Conservation (phyloP, 2,888 invertebrate species). For the Branchellion lobata region DNA sequence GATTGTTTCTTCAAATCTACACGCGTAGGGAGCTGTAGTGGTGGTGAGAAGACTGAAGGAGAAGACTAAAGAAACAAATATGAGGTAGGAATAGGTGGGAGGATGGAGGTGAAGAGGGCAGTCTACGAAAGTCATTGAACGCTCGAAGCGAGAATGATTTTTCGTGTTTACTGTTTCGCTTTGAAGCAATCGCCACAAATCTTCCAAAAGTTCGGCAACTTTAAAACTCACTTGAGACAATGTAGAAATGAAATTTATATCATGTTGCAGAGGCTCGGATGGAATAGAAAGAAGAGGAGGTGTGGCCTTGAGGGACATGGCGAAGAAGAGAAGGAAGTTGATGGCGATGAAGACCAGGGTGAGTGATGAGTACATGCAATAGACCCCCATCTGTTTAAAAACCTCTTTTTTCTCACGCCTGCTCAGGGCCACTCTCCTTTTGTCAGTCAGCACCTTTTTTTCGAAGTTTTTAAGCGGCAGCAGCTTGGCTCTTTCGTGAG, state of each 20-base stretch:
- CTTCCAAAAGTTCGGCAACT: not conserved
- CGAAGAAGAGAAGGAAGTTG: slow-evolving; percentile 11
- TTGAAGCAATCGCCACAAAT: not conserved
- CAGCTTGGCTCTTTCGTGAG: not conserved
- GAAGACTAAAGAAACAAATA: not conserved
- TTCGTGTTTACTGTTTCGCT: not conserved
- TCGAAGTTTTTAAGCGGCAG: slow-evolving; percentile 36
- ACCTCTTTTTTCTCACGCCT: slow-evolving; percentile 1
- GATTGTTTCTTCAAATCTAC: slow-evolving; percentile 26
- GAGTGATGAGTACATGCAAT: not conserved
- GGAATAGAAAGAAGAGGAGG: not conserved
- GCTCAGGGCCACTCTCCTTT: not conserved
- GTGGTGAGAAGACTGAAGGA: slow-evolving; percentile 1
- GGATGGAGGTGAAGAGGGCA: not conserved
- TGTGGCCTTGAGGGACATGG: not conserved
- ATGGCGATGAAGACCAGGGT: slow-evolving; percentile 5
- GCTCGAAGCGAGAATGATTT: not conserved
- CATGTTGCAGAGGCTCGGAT: not conserved
- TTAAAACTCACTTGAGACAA: slow-evolving; percentile 5
- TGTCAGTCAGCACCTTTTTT: slow-evolving; percentile 8
- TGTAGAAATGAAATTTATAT: not conserved
- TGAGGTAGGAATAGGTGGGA: not conserved
- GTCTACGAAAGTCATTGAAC: slow-evolving; percentile 1
- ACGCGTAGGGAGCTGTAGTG: not conserved
- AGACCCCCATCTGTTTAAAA: not conserved